These are phyloP conservation scores for Enteromius argenteus DNA, from an alignment of 2,797 vertebrate species.

Conservation along the genomic window DNA sequence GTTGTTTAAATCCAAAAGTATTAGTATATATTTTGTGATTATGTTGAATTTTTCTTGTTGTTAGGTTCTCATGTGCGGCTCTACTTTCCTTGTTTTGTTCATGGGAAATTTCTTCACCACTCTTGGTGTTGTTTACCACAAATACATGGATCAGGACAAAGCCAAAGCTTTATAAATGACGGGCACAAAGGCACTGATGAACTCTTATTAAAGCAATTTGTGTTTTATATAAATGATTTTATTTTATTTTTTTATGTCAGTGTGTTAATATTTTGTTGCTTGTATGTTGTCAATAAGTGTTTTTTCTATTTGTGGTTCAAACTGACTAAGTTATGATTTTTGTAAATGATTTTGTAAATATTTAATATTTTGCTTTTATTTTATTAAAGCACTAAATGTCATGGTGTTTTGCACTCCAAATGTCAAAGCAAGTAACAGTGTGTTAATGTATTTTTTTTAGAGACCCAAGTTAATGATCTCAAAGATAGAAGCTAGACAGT, in stretches of 20 bases:
- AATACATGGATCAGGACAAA: slow-evolving; percentile 84
- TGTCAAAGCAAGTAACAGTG: background rate
- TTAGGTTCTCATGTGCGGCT: slow-evolving; percentile 91
- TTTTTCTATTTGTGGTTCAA: slow-evolving; percentile 8
- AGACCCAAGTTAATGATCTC: background rate
- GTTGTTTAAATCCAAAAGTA: background rate
- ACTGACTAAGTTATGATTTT: background rate
- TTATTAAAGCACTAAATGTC: slow-evolving; percentile 4
- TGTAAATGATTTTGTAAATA: background rate
- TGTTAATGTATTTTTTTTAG: background rate
- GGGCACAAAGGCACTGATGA: background rate
- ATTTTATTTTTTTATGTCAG: slow-evolving; percentile 22
- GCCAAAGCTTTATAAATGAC: slow-evolving; percentile 32
- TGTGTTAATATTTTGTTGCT: background rate
- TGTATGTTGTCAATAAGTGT: slow-evolving; percentile 1
- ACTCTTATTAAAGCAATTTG: slow-evolving; percentile 16
- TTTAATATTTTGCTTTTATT: slow-evolving; percentile 16
- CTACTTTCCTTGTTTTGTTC: slow-evolving; percentile 92
- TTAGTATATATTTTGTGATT: background rate
- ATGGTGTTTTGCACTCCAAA: background rate
- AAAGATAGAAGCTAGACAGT: background rate
- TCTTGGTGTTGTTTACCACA: slow-evolving; percentile 92
- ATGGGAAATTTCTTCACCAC: slow-evolving; percentile 95
- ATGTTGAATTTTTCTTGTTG: background rate
- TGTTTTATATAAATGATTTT: slow-evolving; percentile 6